Conservation (phyloP, 2,797 vertebrate species). For the Sebastes trivittatus region DNA sequence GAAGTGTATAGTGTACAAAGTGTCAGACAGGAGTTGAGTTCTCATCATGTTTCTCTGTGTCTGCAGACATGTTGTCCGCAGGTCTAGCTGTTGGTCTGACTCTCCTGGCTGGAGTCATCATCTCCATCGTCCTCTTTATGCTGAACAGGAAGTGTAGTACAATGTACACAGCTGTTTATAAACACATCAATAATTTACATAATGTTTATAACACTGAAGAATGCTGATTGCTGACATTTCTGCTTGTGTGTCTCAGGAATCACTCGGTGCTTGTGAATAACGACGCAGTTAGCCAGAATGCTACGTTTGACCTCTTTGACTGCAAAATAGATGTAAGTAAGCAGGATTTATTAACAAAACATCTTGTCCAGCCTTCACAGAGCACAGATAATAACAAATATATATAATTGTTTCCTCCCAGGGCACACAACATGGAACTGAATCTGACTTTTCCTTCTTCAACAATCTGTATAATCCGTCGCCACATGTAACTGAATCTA, state of each 20-base stretch:
- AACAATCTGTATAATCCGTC: constrained; percentile 53
- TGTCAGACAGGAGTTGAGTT: background rate
- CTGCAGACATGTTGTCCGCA: constrained; percentile 45
- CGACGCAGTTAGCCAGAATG: constrained; percentile 3
- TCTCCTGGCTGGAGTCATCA: constrained; percentile 57
- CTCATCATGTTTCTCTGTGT: constrained; percentile 32
- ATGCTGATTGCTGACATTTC: background rate
- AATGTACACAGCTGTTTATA: constrained; percentile 52
- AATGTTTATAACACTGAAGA: background rate
- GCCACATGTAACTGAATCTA: fast-evolving
- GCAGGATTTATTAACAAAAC: background rate
- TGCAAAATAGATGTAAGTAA: constrained; percentile 57
- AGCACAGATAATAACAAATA: background rate
- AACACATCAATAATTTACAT: background rate
- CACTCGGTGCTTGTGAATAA: background rate
- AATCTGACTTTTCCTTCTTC: constrained; percentile 48
- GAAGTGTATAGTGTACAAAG: background rate
- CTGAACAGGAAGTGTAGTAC: constrained; percentile 35
- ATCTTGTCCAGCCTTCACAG: background rate
- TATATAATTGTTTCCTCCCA: constrained; percentile 22
- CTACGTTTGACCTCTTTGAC: constrained; percentile 33
- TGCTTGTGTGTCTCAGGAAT: constrained; percentile 40
- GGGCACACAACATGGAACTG: constrained; percentile 25
- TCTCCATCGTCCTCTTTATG: constrained; percentile 42
- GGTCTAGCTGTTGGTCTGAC: constrained; percentile 72